A percentile compares a stretch with the other conserved stretches of the same genome.
Conservation (phyloP, 2,113 vertebrate genomes). For the Hemiscyllium ocellatum region DNA sequence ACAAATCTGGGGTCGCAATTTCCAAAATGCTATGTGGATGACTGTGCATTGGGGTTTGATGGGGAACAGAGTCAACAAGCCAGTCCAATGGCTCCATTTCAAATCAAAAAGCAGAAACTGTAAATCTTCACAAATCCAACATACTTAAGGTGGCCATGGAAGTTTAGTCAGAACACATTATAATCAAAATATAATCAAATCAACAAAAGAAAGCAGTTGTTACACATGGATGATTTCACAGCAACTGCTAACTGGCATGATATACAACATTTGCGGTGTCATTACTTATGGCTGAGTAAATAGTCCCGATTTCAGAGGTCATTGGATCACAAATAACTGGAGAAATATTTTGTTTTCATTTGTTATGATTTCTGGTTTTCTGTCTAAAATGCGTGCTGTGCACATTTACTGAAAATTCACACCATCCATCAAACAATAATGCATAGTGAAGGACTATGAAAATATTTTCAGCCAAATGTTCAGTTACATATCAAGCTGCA, state of each 20-base stretch:
- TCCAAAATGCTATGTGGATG: neutral
- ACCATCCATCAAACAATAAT: neutral
- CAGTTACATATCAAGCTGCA: neutral
- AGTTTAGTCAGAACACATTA: neutral
- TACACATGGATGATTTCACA: neutral
- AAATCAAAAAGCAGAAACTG: neutral
- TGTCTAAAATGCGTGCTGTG: neutral
- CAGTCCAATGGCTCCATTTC: neutral
- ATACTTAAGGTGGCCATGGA: neutral
- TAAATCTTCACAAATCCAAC: neutral
- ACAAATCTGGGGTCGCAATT: neutral
- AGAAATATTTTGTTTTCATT: neutral
- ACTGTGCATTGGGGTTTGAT: no score
- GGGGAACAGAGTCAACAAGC: neutral
- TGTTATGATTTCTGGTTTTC: neutral
- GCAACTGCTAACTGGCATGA: neutral
- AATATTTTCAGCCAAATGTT: neutral
- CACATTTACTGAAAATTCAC: neutral
- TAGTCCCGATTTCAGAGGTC: neutral
- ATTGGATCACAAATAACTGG: neutral
- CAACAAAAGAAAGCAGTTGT: neutral
- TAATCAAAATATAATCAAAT: no score
- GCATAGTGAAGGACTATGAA: neutral
- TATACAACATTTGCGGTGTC: neutral
- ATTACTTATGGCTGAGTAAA: neutral